A percentile compares a stretch with the other conserved stretches of the same genome.
phyloP scores from a whole-genome alignment of 2,113 vertebrate genomes.

The Epinephelus fuscoguttatus region DNA sequence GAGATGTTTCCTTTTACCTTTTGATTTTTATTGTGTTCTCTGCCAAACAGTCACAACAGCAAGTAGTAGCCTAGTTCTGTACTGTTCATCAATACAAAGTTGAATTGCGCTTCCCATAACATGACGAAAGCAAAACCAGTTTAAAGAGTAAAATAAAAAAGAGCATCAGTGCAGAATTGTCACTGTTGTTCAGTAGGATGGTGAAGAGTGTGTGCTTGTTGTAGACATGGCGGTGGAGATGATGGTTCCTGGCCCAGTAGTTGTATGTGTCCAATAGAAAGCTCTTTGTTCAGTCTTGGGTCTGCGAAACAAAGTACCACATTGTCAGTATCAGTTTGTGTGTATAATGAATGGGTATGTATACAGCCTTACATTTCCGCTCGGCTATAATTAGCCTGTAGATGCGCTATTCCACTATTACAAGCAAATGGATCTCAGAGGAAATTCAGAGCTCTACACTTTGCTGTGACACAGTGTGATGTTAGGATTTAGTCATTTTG shows the following conservation, averaged over 20 bases:
- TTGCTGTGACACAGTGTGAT: not conserved
- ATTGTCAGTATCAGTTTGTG: slow-evolving; percentile 61
- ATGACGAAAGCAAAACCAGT: not conserved
- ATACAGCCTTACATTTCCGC: slow-evolving; percentile 46
- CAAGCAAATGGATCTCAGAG: slow-evolving; percentile 16
- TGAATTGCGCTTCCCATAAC: slow-evolving; percentile 3
- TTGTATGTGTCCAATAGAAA: slow-evolving; percentile 58
- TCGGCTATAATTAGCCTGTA: slow-evolving; percentile 33
- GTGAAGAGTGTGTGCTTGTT: slow-evolving; percentile 34
- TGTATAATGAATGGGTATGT: slow-evolving; percentile 39
- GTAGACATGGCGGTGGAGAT: slow-evolving; percentile 61
- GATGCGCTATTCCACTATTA: not conserved
- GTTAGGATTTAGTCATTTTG: slow-evolving; percentile 9
- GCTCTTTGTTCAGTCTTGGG: slow-evolving; percentile 66
- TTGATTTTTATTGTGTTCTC: not conserved
- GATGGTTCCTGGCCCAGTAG: slow-evolving; percentile 70
- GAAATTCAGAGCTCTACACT: slow-evolving; percentile 4
- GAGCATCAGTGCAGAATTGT: not conserved
- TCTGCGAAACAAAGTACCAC: slow-evolving; percentile 67
- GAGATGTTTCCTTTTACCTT: not conserved
- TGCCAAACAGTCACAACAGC: slow-evolving; percentile 2
- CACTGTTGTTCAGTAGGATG: slow-evolving; percentile 8
- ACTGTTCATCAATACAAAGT: not conserved
- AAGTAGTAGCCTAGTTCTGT: not conserved
- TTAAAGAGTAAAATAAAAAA: slow-evolving; percentile 14